A percentile compares a stretch with the other conserved stretches of the same genome.
Conservation (phyloP, 2,113 vertebrate genomes). For the Pandion haliaetus region DNA sequence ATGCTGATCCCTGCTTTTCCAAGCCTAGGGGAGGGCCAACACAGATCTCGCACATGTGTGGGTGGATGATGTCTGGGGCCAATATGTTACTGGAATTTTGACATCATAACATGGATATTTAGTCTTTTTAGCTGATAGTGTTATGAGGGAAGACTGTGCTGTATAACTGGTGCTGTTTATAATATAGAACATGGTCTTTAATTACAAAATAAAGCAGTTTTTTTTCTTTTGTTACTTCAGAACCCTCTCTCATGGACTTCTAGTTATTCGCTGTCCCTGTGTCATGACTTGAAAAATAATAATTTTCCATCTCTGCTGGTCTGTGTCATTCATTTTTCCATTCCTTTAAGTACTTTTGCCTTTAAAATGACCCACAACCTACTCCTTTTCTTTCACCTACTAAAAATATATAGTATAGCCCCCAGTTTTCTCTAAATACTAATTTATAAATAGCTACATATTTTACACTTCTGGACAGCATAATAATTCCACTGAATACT, state of each 20-base stretch:
- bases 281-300: background rate
- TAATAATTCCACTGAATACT: background rate
- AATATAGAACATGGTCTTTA: background rate
- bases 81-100: background rate
- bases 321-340: background rate
- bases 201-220: background rate
- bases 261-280: accelerated
- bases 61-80: background rate
- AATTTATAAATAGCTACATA: background rate
- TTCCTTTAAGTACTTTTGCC: background rate
- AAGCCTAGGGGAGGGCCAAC: background rate
- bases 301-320: background rate
- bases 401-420: background rate
- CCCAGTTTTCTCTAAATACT: background rate
- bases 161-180: background rate
- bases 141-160: background rate
- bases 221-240: background rate
- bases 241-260: background rate
- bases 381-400: background rate
- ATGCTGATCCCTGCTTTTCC: background rate
- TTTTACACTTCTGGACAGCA: background rate
- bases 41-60: background rate
- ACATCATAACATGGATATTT: background rate
- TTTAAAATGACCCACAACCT: background rate
- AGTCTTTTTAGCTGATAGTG: background rate